Evolutionary conservation across 2,113 vertebrate species (phyloP).

Genomic region (Abramis brama): DNA sequence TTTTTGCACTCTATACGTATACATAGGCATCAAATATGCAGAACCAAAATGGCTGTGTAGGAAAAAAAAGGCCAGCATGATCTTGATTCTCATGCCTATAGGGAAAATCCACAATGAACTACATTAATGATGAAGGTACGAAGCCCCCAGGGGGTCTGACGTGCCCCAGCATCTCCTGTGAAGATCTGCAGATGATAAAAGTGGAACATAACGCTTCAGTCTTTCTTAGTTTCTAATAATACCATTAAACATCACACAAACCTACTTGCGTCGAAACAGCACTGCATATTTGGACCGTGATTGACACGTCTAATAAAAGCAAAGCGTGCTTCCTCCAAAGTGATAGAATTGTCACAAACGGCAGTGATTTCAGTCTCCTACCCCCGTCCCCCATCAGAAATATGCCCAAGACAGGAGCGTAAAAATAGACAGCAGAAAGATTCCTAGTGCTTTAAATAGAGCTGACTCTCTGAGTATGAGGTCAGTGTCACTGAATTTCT

Average conservation of each 20-base stretch:
- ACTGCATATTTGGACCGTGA: not conserved
- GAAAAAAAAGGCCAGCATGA: not conserved
- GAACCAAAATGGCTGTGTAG: not conserved
- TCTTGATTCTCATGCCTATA: slow-evolving; percentile 2
- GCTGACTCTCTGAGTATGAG: slow-evolving; percentile 37
- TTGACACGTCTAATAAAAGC: slow-evolving; percentile 25
- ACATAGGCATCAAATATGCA: not conserved
- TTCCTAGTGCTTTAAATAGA: slow-evolving; percentile 53
- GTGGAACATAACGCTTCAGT: not conserved
- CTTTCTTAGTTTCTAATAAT: slow-evolving; percentile 16
- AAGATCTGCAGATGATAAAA: slow-evolving; percentile 39
- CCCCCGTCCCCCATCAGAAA: slow-evolving; percentile 24
- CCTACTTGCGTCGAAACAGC: slow-evolving; percentile 12
- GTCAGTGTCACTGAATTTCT: slow-evolving; percentile 42
- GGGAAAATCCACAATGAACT: slow-evolving; percentile 38
- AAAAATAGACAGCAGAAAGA: slow-evolving; percentile 54
- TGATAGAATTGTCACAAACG: slow-evolving; percentile 19
- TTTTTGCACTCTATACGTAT: not conserved
- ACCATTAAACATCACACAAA: slow-evolving; percentile 22
- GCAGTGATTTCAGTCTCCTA: slow-evolving; percentile 30
- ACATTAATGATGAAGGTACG: slow-evolving; percentile 41
- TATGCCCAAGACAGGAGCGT: slow-evolving; percentile 38
- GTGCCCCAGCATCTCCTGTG: slow-evolving; percentile 25
- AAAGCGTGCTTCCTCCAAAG: not conserved
- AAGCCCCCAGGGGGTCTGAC: slow-evolving; percentile 13